These are phyloP conservation scores for Himalopsyche phryganea DNA, from an alignment of 1,140 invertebrate genomes.

Conservation along the genomic window DNA sequence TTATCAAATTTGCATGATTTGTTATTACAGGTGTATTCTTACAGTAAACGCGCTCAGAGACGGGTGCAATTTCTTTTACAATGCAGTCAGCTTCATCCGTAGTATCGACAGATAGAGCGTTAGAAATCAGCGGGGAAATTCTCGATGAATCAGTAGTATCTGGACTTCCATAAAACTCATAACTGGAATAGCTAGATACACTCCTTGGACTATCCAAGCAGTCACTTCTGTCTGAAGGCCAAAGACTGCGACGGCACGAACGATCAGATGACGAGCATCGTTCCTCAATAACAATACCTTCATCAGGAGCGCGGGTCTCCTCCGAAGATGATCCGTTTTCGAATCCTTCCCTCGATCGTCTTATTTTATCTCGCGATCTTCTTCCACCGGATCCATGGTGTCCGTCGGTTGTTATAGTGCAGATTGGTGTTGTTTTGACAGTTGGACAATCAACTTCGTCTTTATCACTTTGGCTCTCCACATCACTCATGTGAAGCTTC, in stretches of 20 bases:
- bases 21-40: slow-evolving; percentile 9
- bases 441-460: slow-evolving; percentile 23
- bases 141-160: slow-evolving; percentile 13
- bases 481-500: slow-evolving; percentile 33
- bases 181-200: slow-evolving; percentile 31
- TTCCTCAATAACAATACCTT: slow-evolving; percentile 33
- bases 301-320: slow-evolving; percentile 28
- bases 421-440: neutral
- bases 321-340: slow-evolving; percentile 30
- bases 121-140: neutral
- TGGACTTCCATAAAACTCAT: slow-evolving; percentile 27
- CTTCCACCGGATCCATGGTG: slow-evolving; percentile 16
- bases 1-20: slow-evolving; percentile 21
- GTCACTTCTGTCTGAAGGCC: slow-evolving; percentile 31
- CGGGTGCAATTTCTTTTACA: neutral
- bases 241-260: slow-evolving; percentile 25
- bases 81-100: neutral
- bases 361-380: slow-evolving; percentile 25
- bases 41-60: slow-evolving; percentile 15
- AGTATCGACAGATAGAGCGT: neutral
- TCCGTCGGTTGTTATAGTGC: slow-evolving; percentile 5
- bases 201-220: slow-evolving; percentile 30
- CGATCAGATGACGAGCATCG: slow-evolving; percentile 30
- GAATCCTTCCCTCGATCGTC: slow-evolving; percentile 22
- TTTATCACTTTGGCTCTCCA: slow-evolving; percentile 32